Evolutionary conservation across 2,888 invertebrate genomes (phyloP), one percentile per base, ranked within the genome.

Genomic region (Phytoseiulus persimilis): DNA sequence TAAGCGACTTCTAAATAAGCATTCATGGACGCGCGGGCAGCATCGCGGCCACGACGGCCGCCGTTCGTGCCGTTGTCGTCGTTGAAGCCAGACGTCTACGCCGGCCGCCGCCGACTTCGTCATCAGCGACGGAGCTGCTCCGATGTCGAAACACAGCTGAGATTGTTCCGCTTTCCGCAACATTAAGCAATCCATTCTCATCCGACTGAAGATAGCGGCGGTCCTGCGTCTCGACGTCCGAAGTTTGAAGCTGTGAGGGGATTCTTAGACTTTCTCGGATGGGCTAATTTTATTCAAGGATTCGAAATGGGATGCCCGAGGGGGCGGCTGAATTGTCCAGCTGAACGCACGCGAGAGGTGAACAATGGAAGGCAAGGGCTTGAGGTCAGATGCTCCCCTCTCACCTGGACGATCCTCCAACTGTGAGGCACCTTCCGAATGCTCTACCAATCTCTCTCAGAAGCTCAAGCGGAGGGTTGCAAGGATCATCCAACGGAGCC

Each of bases 1-100:
- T 65, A 65, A 65, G 65, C 65, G 65, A 65, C 65, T 65, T 65
- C 65, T 65, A 65, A 65, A 65, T 65, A 65, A 65, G 65, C 65
- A 65, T 65, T 65, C 65, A 65, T 65, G n/a, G n/a, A n/a, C n/a
- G 28, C 14, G 1, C 65, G 65, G 18, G 28, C 65, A 65, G 18
- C 65, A 23, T 28, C 23, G 5, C 65, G 65, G 5, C 65, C 14
- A 65, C 65, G 65, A 65, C 23, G 65, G 23, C 18, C 18, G 65
- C 65, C 65, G 65, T 65, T 65, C 65, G 65, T 65, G 65, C 1
- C 65, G 65, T 65, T 28, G 9, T 6, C 18, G 65, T 3, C 65
- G 65, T 65, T 28, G 9, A 18, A 65, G 65, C 65, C 14, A 65
- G 65, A 14, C 65, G 65, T 65, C 65, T 65, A 65, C 28, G 65